Evolutionary conservation across 2,888 invertebrate species (phyloP).

Genomic region (Mesorhabditis belari): DNA sequence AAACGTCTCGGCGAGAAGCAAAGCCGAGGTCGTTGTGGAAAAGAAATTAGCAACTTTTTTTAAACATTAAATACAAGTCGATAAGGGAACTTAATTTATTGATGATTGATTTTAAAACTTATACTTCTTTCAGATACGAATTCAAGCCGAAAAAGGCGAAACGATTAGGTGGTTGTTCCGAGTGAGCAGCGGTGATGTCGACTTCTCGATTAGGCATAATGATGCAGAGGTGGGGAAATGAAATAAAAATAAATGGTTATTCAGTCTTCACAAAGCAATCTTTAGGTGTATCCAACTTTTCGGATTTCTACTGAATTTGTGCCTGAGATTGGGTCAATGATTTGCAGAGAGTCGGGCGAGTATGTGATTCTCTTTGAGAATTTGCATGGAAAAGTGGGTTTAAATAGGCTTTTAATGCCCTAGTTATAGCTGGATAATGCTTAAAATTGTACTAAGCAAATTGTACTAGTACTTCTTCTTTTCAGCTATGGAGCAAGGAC

Average conservation of each 20-base stretch:
- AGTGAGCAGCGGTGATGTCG: conserved; percentile 31
- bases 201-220: conserved; percentile 26
- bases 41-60: conserved; percentile 1
- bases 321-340: conserved; percentile 38
- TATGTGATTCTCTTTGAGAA: conserved; percentile 45
- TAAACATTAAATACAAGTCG: neutral
- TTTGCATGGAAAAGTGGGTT: conserved; percentile 27
- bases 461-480: neutral
- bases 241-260: neutral
- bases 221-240: conserved; percentile 16
- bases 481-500: conserved; percentile 38
- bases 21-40: conserved; percentile 14
- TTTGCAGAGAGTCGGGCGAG: conserved; percentile 23
- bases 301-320: conserved; percentile 43
- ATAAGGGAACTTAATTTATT: neutral
- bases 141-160: conserved; percentile 20
- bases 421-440: too few species aligned
- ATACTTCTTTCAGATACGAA: conserved; percentile 9
- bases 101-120: neutral
- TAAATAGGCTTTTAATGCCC: too few species aligned
- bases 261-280: neutral
- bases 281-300: conserved; percentile 39
- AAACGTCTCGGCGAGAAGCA: conserved; percentile 33
- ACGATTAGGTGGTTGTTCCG: conserved; percentile 28
- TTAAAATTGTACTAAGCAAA: neutral